phyloP scores from a whole-genome alignment of 2,888 invertebrate genomes.

The Habroteleia sp. region DNA sequence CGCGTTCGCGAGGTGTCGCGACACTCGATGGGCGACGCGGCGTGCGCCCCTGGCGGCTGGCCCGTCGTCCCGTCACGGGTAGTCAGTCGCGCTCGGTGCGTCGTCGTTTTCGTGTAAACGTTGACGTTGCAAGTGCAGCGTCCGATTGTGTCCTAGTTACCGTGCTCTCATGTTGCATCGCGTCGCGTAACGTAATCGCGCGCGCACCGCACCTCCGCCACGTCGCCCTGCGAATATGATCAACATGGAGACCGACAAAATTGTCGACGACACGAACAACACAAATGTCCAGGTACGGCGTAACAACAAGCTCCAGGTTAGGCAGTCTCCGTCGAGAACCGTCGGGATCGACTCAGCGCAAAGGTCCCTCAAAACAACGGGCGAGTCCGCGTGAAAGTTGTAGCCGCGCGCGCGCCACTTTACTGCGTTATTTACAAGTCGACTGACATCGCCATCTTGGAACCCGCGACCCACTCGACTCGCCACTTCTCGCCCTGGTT shows the following conservation, averaged over 20 bases:
- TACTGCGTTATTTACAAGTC: conserved; percentile 67
- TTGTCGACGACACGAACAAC: conserved; percentile 88
- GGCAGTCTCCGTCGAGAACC: too few species aligned
- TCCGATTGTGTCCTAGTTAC: neutral
- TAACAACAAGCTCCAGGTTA: too few species aligned
- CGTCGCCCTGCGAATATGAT: conserved; percentile 82
- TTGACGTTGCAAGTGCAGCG: conserved; percentile 5
- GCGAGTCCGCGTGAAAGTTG: too few species aligned
- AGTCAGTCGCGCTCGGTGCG: conserved; percentile 50
- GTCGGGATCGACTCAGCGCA: too few species aligned
- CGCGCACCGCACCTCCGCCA: conserved; percentile 15
- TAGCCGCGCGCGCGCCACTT: too few species aligned
- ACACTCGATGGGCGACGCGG: neutral
- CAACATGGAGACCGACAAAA: conserved; percentile 96
- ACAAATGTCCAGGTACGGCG: conserved; percentile 85
- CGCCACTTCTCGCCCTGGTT: conserved; percentile 3
- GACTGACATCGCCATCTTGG: conserved; percentile 25
- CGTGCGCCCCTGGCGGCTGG: conserved; percentile 24
- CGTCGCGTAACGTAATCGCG: conserved; percentile 20
- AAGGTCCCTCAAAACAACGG: too few species aligned
- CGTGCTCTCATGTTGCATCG: conserved; percentile 20
- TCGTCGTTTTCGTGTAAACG: conserved; percentile 35
- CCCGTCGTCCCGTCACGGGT: conserved; percentile 14
- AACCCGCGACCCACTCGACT: conserved; percentile 11
- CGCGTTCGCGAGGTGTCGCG: too few species aligned